phyloP scores from a whole-genome alignment of 2,888 invertebrate genomes.

The Dinocampus coccinellae region DNA sequence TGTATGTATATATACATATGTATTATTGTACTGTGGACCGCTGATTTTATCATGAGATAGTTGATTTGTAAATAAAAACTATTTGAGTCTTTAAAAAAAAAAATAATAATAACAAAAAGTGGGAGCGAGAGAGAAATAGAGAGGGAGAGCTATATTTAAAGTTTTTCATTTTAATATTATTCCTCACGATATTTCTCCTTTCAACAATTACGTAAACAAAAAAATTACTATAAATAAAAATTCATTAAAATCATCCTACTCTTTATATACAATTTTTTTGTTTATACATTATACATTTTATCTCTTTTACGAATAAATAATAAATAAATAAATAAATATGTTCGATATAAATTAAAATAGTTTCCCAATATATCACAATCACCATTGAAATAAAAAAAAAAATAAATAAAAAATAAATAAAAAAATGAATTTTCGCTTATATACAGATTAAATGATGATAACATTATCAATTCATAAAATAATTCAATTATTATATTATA shows the following conservation, averaged over 20 bases:
- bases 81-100: slow-evolving; percentile 66
- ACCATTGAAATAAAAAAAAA: too few species aligned
- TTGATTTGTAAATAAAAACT: slow-evolving; percentile 69
- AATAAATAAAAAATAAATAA: background rate
- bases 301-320: background rate
- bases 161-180: background rate
- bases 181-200: background rate
- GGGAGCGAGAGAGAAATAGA: too few species aligned
- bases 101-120: background rate
- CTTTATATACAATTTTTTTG: slow-evolving; percentile 22
- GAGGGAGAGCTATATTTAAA: too few species aligned
- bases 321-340: background rate
- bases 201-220: background rate
- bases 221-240: background rate
- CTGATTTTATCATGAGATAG: slow-evolving; percentile 66
- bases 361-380: too few species aligned
- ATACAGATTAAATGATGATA: background rate
- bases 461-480: background rate
- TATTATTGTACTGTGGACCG: slow-evolving; percentile 63
- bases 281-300: background rate
- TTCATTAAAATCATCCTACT: background rate
- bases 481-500: background rate
- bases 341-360: background rate
- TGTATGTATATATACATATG: slow-evolving; percentile 38
- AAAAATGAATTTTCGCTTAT: background rate